Evolutionary conservation across 2,113 vertebrate species (phyloP).

Genomic region (Pelusios castaneus): DNA sequence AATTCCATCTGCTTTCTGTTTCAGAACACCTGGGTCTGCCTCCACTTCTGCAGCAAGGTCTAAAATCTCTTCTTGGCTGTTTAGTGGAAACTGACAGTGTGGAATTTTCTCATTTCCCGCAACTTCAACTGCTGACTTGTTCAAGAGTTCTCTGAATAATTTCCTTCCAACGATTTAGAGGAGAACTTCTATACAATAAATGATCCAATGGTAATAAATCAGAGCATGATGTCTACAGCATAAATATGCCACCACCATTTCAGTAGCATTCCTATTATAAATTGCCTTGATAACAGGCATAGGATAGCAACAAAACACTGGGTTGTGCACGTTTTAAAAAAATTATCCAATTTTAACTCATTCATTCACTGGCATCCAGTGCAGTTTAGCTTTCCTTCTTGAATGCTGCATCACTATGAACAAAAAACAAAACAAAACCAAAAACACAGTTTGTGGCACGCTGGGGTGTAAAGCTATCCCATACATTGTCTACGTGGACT

Average conservation of each 20-base stretch:
- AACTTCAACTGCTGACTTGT: neutral
- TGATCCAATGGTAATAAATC: neutral
- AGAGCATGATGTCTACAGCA: neutral
- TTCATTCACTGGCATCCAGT: neutral
- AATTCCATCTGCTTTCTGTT: neutral
- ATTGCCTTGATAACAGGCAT: constrained; percentile 23
- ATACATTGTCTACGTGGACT: neutral
- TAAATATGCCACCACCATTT: constrained; percentile 32
- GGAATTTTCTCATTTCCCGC: neutral
- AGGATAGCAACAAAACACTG: constrained; percentile 17
- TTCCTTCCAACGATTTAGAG: neutral
- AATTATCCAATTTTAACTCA: constrained; percentile 46
- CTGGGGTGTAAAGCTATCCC: neutral
- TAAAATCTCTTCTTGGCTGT: neutral
- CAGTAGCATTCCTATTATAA: neutral
- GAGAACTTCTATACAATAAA: neutral
- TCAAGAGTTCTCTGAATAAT: neutral
- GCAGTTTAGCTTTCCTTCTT: neutral
- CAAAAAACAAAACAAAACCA: too few species aligned
- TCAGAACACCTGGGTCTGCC: neutral
- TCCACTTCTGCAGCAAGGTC: neutral
- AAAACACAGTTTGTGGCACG: neutral
- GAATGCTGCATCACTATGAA: neutral
- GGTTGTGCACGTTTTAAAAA: neutral
- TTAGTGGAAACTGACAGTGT: neutral